Evolutionary conservation across 2,888 invertebrate species (phyloP), one percentile per base, ranked within the genome.

Genomic region (Drosophila paranaensis): DNA sequence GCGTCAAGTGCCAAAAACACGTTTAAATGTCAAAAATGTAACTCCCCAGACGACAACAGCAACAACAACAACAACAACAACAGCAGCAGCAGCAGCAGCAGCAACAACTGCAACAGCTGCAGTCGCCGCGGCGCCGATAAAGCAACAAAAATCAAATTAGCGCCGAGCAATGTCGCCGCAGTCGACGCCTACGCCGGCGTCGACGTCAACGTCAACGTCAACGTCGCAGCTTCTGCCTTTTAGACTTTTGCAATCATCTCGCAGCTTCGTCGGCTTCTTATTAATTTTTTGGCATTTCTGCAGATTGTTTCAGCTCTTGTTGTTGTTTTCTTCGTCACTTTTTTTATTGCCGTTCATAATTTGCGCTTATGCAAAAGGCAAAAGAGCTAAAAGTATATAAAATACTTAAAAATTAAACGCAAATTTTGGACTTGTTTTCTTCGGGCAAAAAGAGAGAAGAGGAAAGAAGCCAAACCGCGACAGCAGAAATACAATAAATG

Each of bases 21-120:
- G 90, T 89, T 84, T 84, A 82, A 84, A 84, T 83, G 83, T 89
- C 83, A 83, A 81, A 50, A 83, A 88, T 77, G 88, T 87, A 83
- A 89, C 71, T 74, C 60, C 69, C 62, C 64, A 67, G 67, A 54
- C 67, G 58, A 48, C 80, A 43, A 13, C 65, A 65, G 30, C 63
- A 43, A 37, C 27, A 39, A 20, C 70, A 58, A 35, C 56, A 42
- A 37, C 16, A 43, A 30, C 63, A 56, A 53, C 57, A 20, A 20
- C 20, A 20, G 51, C 63, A 60, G 46, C 60, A 55, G 20, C 50
- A 39, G 37, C 16, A 43, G 20, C 63, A 60, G 50, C 60, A 60
- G 70, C 66, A 74, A 74, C 62, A 86, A 86, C 68, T 70, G 81
- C 84, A 87, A 72, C 71, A 81, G 55, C 79, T 85, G 82, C 89